Conservation (phyloP, 2,797 vertebrate species). For the Sarcophilus harrisii region DNA sequence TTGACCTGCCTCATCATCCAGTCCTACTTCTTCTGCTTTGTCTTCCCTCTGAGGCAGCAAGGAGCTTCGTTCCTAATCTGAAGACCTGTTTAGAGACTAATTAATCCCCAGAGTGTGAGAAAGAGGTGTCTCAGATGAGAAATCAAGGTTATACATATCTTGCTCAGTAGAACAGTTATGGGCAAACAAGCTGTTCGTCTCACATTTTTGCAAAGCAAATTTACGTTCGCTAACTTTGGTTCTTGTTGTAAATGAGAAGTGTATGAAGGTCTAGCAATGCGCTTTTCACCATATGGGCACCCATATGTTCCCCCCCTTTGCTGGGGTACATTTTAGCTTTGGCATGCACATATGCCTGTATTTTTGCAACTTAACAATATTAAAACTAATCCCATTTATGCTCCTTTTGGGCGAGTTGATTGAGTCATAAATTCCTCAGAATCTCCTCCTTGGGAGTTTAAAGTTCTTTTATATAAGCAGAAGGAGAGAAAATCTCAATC, state of each 20-base stretch:
- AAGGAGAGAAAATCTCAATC: background rate
- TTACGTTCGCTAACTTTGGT: conserved; percentile 78
- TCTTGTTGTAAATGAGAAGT: conserved; percentile 80
- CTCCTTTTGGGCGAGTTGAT: conserved; percentile 78
- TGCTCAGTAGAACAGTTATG: conserved; percentile 82
- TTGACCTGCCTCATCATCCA: conserved; percentile 60
- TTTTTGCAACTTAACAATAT: conserved; percentile 84
- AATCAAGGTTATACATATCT: conserved; percentile 83
- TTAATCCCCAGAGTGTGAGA: conserved; percentile 80
- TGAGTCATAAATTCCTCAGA: conserved; percentile 75
- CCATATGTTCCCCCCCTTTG: conserved; percentile 82
- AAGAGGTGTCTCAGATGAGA: conserved; percentile 80
- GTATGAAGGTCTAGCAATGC: conserved; percentile 80
- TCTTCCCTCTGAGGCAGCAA: conserved; percentile 48
- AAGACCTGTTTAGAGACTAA: conserved; percentile 76
- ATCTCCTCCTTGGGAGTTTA: conserved; percentile 66
- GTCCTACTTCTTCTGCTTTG: conserved; percentile 42
- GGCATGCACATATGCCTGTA: conserved; percentile 82
- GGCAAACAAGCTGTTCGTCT: conserved; percentile 83
- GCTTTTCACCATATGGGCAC: conserved; percentile 82
- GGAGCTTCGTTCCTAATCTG: conserved; percentile 68
- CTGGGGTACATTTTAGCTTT: conserved; percentile 81
- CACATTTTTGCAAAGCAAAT: conserved; percentile 81
- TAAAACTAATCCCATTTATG: conserved; percentile 83
- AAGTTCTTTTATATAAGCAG: conserved; percentile 59